Percentiles rank a stretch among this genome's conserved stretches.
These are phyloP conservation scores for Sebastes taczanowskii DNA, from an alignment of 2,797 vertebrate genomes.

Conservation along the genomic window DNA sequence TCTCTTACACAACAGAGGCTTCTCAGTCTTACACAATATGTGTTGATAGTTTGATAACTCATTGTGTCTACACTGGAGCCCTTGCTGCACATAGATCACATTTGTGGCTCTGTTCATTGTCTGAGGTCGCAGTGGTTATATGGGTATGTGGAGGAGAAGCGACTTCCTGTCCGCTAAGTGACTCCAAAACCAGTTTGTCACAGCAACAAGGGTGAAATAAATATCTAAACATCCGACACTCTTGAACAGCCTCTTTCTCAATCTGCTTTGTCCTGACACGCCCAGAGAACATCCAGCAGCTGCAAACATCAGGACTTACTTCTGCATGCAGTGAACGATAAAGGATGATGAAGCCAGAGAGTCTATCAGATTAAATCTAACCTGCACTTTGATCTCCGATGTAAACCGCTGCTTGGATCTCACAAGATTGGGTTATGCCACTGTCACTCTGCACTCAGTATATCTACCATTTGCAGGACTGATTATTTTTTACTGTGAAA, in stretches of 20 bases:
- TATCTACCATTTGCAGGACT: not conserved
- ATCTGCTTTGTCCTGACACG: constrained; percentile 35
- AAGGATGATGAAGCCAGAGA: constrained; percentile 2
- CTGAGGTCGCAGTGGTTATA: constrained; percentile 15
- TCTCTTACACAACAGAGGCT: constrained; percentile 30
- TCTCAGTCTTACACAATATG: constrained; percentile 37
- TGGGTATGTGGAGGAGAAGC: constrained; percentile 15
- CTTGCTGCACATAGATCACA: constrained; percentile 1
- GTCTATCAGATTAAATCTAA: not conserved
- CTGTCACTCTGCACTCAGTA: not conserved
- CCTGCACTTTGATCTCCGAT: not conserved
- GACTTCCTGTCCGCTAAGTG: constrained; percentile 31
- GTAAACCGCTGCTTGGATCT: not conserved
- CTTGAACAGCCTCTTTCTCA: constrained; percentile 26
- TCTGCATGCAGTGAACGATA: not conserved
- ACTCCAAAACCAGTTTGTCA: constrained; percentile 40
- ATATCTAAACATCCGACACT: constrained; percentile 33
- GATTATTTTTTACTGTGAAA: not conserved
- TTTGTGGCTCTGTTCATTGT: constrained; percentile 38
- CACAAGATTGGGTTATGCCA: not conserved
- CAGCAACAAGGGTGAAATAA: constrained; percentile 20
- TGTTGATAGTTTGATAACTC: constrained; percentile 42
- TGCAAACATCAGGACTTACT: constrained; percentile 31
- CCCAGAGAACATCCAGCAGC: constrained; percentile 23
- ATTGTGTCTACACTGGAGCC: constrained; percentile 15